Percentiles rank a stretch among this genome's conserved stretches.
Evolutionary conservation across 2,888 invertebrate genomes (phyloP).

Genomic region (Agrotis clavis): DNA sequence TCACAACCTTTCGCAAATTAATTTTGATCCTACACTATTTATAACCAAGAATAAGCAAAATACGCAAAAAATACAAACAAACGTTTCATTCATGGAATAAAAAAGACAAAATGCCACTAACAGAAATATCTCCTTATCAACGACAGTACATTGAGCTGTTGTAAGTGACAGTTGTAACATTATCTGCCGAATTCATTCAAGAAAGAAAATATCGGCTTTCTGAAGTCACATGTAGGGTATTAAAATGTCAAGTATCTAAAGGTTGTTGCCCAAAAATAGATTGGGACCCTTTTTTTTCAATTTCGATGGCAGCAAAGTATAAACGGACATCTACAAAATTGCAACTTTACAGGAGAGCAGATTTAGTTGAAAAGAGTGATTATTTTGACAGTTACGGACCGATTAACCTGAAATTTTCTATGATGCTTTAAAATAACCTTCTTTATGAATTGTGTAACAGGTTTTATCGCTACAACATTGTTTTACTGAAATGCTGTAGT

Average conservation of each 20-base stretch:
- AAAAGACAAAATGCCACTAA: constrained; percentile 9
- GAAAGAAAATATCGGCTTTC: constrained; percentile 4
- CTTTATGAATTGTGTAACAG: no score
- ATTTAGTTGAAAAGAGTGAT: no score
- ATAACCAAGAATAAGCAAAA: neutral
- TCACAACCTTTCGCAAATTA: neutral
- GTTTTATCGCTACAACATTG: no score
- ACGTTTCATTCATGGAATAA: neutral
- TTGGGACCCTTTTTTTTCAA: neutral
- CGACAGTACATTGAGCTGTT: neutral
- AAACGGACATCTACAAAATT: no score
- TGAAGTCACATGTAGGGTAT: constrained; percentile 25
- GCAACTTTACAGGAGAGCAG: no score
- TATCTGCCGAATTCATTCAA: constrained; percentile 11
- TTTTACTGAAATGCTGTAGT: no score
- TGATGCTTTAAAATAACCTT: no score
- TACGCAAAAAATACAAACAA: neutral
- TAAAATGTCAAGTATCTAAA: neutral
- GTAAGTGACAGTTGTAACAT: constrained; percentile 2
- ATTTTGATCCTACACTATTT: neutral
- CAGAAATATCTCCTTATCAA: constrained; percentile 4
- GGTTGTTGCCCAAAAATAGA: constrained; percentile 7
- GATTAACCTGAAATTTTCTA: no score
- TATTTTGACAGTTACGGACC: no score
- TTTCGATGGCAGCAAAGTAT: no score